Evolutionary conservation across 2,797 vertebrate species (phyloP).

Genomic region (Cryptoprocta ferox): DNA sequence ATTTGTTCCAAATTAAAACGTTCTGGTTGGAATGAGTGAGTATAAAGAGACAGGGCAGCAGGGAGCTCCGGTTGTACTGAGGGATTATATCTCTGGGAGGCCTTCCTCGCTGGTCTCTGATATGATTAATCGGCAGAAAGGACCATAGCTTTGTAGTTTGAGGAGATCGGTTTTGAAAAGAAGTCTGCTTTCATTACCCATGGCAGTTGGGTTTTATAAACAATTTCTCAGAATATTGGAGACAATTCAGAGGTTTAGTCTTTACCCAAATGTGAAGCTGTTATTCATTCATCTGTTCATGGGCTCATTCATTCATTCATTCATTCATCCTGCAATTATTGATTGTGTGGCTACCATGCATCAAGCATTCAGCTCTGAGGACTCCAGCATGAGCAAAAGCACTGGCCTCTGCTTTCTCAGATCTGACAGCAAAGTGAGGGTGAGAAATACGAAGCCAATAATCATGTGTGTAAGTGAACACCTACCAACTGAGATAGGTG

Average conservation of each 20-base stretch:
- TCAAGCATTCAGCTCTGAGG: not conserved
- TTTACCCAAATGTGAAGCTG: constrained; percentile 23
- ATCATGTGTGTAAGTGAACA: fast-evolving
- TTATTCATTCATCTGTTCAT: not conserved
- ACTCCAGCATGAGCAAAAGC: not conserved
- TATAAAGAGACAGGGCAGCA: constrained; percentile 55
- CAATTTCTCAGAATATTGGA: constrained; percentile 27
- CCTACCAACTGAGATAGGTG: not conserved
- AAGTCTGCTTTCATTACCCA: not conserved
- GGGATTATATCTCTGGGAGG: constrained; percentile 61
- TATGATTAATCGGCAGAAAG: constrained; percentile 73
- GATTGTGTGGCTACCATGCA: not conserved
- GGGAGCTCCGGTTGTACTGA: constrained; percentile 26
- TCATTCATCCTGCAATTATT: not conserved
- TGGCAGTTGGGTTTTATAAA: constrained; percentile 32
- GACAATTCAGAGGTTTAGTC: not conserved
- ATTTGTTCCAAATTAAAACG: constrained; percentile 78
- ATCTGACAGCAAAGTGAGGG: not conserved
- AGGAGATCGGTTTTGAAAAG: constrained; percentile 78
- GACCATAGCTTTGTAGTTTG: constrained; percentile 65
- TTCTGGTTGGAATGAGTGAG: constrained; percentile 61
- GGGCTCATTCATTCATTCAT: not conserved
- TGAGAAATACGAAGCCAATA: not conserved
- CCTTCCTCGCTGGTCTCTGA: constrained; percentile 47
- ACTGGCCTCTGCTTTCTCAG: not conserved